A percentile compares a stretch with the other conserved stretches of the same genome.
Evolutionary conservation across 2,113 vertebrate genomes (phyloP).

Genomic region (Heloderma charlesbogerti): DNA sequence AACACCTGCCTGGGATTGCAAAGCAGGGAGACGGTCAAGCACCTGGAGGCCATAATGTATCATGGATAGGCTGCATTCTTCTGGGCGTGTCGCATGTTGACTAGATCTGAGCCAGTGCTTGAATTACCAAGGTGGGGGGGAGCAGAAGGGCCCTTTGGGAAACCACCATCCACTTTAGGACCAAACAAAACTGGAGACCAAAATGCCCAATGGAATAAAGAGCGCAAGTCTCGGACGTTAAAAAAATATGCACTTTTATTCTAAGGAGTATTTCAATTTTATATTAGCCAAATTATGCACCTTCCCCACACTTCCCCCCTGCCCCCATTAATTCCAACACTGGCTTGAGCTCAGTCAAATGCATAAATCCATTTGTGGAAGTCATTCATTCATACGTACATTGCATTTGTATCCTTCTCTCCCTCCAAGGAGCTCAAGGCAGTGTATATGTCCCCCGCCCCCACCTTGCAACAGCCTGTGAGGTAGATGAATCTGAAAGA

Average conservation of each 20-base stretch:
- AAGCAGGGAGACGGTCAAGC: neutral
- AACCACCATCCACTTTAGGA: no score
- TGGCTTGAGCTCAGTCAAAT: neutral
- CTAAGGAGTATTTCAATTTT: no score
- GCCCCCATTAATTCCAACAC: neutral
- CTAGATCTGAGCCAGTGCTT: neutral
- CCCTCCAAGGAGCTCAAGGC: neutral
- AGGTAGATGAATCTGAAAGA: neutral
- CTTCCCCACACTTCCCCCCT: neutral
- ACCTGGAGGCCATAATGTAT: neutral
- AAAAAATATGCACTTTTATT: no score
- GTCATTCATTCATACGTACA: neutral
- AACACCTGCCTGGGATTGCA: neutral
- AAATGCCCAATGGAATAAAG: no score
- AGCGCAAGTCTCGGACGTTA: no score
- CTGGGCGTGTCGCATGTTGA: neutral
- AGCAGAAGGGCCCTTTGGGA: neutral
- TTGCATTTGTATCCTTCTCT: neutral
- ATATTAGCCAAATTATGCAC: no score
- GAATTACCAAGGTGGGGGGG: neutral
- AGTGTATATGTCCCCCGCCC: no score
- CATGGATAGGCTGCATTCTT: neutral
- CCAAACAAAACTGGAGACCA: no score
- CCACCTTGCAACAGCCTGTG: neutral
- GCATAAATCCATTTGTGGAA: neutral